Base-by-base conservation (phyloP, 2,113 vertebrate species). In the Ptyas mucosa region DNA sequence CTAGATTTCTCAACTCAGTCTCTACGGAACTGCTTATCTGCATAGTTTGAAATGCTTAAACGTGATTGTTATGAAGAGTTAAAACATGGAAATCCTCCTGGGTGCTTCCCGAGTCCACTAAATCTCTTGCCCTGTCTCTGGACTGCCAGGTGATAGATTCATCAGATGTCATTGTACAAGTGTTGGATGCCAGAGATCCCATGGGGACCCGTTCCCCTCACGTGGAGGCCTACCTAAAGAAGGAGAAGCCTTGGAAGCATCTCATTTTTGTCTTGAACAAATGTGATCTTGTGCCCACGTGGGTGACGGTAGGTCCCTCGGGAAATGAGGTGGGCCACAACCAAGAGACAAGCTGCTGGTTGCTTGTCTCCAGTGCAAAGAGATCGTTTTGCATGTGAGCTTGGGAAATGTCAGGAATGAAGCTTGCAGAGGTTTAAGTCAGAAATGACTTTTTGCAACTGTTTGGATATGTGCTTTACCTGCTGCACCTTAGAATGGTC, bases 231-330 rank as follows among this genome's bases (percentile, higher is more conserved):
- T 99, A 99, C n/a, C 89, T 99, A 89, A 99, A 99, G 96, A 99
- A 99, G 96, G 99, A 99, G 96, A 99, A 99, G 86, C 96, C 98
- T 18, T 99, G 99, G 99, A 99, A 99, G 91, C 99, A 99, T 93
- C 98, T 99, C 18, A 99, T 99, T 95, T 99, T 99, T 96, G 98
- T 99, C 91, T 97, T 99, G 15, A 99, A 99, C 96, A 99, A 99
- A 93, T 99, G 99, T 97, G 99, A 99, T 94, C 98, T 99, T 61
- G 97, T 99, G 97, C 99, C 99, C 53, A 98, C 99, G 89, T 99
- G 99, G 99, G 99, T 98, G 91, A 99, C 99, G 11, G 99, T 99
- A 97, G 98, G 98, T 96, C 88, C 53, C 92, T 57, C 69, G 93
- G 92, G 88, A 24, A 21, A 53, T 9, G 57, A 87, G 81, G 0